Evolutionary conservation across 2,888 invertebrate species (phyloP), one percentile per base, ranked within the genome.

Genomic region (Diplolepis rosae): DNA sequence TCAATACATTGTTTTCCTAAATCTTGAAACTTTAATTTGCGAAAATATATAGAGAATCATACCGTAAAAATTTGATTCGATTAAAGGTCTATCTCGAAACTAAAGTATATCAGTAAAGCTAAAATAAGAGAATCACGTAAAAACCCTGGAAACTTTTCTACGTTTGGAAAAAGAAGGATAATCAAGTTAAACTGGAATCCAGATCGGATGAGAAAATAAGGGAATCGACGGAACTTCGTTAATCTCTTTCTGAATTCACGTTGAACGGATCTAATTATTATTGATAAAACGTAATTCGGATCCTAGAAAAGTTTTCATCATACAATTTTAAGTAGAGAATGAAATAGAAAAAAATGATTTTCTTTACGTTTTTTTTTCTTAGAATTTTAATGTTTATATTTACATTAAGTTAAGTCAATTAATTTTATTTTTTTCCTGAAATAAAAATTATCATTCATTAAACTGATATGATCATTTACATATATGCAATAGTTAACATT

Each of bases 211-310:
- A 61, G 61, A 61, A 61, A 61, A 61, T 61, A 39, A 61, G 61
- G 39, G 61, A 39, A 61, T 61, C 39, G 61, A 39, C 61, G 39
- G 61, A 61, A 61, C 61, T 61, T 61, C 35, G 35, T 61, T 61
- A 61, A 61, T 61, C 35, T 24, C 22, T 39, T 61, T 61, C 39
- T 39, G 61, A 61, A 61, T 39, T 61, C 39, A n/a, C 35, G 39
- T 39, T 61, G 61, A 39, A 61, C 39, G 61, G 39, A 61, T 61
- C 61, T 61, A 61, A 61, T 61, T 61, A 61, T 61, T 61, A 61
- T 24, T 61, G 39, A 61, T 61, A 39, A 61, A 13, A 39, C 24
- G 39, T 24, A 39, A 61, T 32, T 61, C 22, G 35, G 24, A 61
- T 39, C 39, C 15, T 3, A 39, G 35, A 13, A 4, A 24, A 39